A percentile compares a stretch with the other conserved stretches of the same genome.
Evolutionary conservation across 1,140 invertebrate genomes (phyloP).

Genomic region (Drosophila mauritiana): DNA sequence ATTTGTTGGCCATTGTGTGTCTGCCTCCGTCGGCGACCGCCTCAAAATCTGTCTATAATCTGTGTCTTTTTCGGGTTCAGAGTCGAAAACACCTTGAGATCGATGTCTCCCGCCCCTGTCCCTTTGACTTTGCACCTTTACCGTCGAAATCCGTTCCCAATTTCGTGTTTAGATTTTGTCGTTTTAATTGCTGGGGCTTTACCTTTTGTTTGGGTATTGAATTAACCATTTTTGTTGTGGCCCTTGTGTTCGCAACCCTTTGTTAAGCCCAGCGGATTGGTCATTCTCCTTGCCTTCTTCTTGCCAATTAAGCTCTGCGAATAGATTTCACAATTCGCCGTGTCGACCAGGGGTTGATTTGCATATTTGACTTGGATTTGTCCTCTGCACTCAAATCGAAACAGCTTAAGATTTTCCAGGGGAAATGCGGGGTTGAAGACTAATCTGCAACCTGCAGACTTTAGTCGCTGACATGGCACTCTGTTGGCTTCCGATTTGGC

Average conservation of each 20-base stretch:
- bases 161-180: constrained; percentile 82
- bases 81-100: constrained; percentile 65
- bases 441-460: constrained; percentile 57
- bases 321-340: constrained; percentile 77
- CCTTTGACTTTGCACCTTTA: constrained; percentile 66
- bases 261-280: constrained; percentile 62
- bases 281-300: constrained; percentile 25
- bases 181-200: constrained; percentile 72
- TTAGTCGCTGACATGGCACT: constrained; percentile 59
- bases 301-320: constrained; percentile 79
- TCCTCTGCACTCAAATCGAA: constrained; percentile 71
- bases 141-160: constrained; percentile 68
- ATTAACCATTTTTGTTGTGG: constrained; percentile 30
- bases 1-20: constrained; percentile 54
- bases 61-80: constrained; percentile 60
- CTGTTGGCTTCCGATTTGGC: constrained; percentile 76
- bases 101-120: constrained; percentile 8
- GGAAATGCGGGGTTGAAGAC: constrained; percentile 13
- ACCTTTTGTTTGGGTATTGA: constrained; percentile 14
- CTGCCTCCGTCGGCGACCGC: constrained; percentile 46
- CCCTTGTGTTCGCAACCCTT: constrained; percentile 44
- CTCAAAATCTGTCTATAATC: constrained; percentile 82
- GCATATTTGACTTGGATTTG: constrained; percentile 82
- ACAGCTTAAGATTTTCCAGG: constrained; percentile 68
- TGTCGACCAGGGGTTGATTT: constrained; percentile 54